Base-by-base conservation (phyloP, 2,888 invertebrate genomes). In the Perdita meconis region DNA sequence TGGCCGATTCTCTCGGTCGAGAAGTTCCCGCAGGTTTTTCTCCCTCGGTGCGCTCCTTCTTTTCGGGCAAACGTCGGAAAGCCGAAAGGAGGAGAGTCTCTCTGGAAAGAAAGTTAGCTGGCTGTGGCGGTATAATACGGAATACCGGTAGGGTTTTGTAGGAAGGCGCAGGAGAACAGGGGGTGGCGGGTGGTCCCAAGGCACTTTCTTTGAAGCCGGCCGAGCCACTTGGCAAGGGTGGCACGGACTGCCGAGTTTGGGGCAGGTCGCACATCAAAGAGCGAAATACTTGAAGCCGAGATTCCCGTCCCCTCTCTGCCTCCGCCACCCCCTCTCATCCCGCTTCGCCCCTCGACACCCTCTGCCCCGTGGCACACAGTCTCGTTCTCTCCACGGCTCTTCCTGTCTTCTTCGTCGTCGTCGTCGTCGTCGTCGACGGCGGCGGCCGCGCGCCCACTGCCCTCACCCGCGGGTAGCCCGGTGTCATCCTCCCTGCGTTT, bases 251-350 rank as follows among this genome's bases (percentile, higher is more conserved):
- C 81, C 82, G 87, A 88, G 87, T 89, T 90, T 87, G 86, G 88
- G 88, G 86, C 84, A 87, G 88, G 87, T 89, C 86, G 88, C 86
- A 89, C 89, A 92, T 91, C 91, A 91, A 92, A 92, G 92, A 87
- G 87, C 87, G 90, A 90, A 90, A 90, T 89, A 91, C 92, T 92
- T 89, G 88, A 92, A 86, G 86, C 89, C 86, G 89, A 90, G 90
- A 91, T 90, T 90, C 88, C 81, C 82, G 42, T 71, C 80, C 81
- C 53, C 26, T 61, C 66, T 16, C 56, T n/a, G 19, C 53, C n/a
- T n/a, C 30, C 53, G 63, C 19, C 70, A 65, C 74, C 80, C 74
- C 78, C 73, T 53, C 65, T 42, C 55, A 2, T 71, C 81, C 77
- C 80, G 75, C 53, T 69, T 36, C 55, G 5, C 71, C 50, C 26